Evolutionary conservation across 1,140 invertebrate genomes (phyloP).

Genomic region (Oscheius sp.): DNA sequence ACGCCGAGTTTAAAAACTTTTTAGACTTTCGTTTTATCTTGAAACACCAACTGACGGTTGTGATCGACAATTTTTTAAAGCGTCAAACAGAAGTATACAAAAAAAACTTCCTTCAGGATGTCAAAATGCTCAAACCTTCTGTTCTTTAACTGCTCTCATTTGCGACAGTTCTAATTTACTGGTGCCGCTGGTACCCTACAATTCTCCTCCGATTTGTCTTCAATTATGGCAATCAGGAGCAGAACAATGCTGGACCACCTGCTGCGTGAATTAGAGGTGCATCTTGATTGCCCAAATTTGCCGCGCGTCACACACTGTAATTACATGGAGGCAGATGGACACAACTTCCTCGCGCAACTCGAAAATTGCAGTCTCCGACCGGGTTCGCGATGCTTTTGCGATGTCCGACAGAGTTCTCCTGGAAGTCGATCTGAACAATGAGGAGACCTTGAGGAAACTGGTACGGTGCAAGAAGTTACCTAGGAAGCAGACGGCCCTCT

Average conservation of each 20-base stretch:
- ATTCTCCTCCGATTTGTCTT: not conserved
- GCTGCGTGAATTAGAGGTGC: slow-evolving; percentile 1
- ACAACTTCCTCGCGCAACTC: not conserved
- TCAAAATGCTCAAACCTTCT: no score
- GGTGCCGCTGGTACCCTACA: not conserved
- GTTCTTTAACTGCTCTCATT: no score
- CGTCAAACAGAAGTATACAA: no score
- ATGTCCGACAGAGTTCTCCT: slow-evolving; percentile 12
- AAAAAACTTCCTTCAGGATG: no score
- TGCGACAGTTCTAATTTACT: no score
- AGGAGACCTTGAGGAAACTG: slow-evolving; percentile 18
- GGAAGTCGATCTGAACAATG: slow-evolving; percentile 30
- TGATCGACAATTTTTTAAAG: no score
- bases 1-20: no score
- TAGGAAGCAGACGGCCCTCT: slow-evolving; percentile 17
- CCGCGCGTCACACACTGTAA: slow-evolving; percentile 5
- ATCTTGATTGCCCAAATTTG: slow-evolving; percentile 1
- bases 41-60: no score
- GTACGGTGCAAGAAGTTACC: slow-evolving; percentile 29
- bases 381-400: slow-evolving; percentile 26
- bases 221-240: not conserved
- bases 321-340: not conserved
- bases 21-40: no score
- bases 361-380: slow-evolving; percentile 25
- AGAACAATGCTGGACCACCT: slow-evolving; percentile 3